These are phyloP conservation scores for Crocidura indochinensis DNA, from an alignment of 2,797 vertebrate species.

Conservation along the genomic window DNA sequence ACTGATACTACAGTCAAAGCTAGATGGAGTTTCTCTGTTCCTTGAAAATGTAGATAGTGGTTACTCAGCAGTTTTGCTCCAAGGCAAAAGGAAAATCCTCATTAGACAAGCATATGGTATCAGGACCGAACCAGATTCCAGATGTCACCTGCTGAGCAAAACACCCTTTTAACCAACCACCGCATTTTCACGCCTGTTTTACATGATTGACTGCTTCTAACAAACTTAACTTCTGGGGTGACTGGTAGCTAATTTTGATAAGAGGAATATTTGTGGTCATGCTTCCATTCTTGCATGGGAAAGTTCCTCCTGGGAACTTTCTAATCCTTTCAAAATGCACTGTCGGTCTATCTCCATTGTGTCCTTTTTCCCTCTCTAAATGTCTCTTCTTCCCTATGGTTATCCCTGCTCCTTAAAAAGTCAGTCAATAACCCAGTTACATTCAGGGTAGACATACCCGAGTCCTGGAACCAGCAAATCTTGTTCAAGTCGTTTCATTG, in stretches of 20 bases:
- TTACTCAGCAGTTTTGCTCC: background rate
- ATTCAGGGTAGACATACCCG: constrained; percentile 76
- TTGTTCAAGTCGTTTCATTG: background rate
- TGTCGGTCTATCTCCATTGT: background rate
- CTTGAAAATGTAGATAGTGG: background rate
- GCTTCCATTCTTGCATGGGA: background rate
- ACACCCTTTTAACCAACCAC: background rate
- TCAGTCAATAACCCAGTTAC: constrained; percentile 48
- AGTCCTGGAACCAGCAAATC: constrained; percentile 55
- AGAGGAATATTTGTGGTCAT: constrained; percentile 4
- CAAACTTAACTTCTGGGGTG: background rate
- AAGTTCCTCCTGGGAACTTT: constrained; percentile 65
- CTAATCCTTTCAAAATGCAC: constrained; percentile 1
- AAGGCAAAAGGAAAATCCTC: background rate
- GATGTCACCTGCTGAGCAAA: background rate
- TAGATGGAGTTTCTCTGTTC: background rate
- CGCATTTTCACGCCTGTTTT: background rate
- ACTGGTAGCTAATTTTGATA: constrained; percentile 14
- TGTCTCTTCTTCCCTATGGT: background rate
- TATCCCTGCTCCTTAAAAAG: background rate
- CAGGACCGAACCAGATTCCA: background rate
- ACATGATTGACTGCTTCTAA: background rate
- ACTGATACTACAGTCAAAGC: background rate
- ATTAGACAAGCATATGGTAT: background rate
- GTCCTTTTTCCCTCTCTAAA: constrained; percentile 43